Percentiles rank a stretch among this genome's conserved stretches.
These are phyloP conservation scores for Caenorhabditis tropicalis DNA, from an alignment of 1,140 invertebrate species.

Conservation along the genomic window DNA sequence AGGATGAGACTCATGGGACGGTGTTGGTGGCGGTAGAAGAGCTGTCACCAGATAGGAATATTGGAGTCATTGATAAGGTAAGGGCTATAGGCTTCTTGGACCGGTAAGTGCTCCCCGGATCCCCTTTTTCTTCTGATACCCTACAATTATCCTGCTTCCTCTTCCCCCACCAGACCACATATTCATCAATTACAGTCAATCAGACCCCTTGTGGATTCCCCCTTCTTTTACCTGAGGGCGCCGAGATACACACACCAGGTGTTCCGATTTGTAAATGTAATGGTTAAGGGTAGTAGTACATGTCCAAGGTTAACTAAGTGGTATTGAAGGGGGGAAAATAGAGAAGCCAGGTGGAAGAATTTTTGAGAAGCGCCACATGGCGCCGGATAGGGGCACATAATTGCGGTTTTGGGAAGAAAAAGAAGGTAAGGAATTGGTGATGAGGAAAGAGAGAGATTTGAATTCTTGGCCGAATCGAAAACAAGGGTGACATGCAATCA, in stretches of 20 bases:
- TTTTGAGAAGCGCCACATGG: constrained; percentile 17
- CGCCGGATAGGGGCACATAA: neutral
- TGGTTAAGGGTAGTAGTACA: neutral
- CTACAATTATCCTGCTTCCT: neutral
- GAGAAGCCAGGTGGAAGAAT: neutral
- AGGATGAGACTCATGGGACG: constrained; percentile 43
- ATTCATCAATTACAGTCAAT: constrained; percentile 34
- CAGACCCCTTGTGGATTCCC: neutral
- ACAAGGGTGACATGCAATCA: neutral
- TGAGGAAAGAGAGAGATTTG: neutral
- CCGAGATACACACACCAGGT: constrained; percentile 11
- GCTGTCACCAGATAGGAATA: constrained; percentile 48
- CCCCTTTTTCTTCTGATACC: neutral
- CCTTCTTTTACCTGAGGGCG: neutral
- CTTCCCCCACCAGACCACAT: neutral
- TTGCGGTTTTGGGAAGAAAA: neutral
- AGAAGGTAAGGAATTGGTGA: neutral
- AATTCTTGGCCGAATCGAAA: no score
- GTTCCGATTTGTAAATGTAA: constrained; percentile 30
- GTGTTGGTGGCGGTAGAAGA: constrained; percentile 40
- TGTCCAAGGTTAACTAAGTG: constrained; percentile 25
- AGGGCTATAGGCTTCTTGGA: neutral
- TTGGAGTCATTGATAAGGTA: constrained; percentile 59
- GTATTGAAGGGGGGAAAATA: neutral
- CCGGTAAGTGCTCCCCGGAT: neutral